These are phyloP conservation scores for Chionis minor DNA, from an alignment of 2,113 vertebrate species.

Conservation along the genomic window DNA sequence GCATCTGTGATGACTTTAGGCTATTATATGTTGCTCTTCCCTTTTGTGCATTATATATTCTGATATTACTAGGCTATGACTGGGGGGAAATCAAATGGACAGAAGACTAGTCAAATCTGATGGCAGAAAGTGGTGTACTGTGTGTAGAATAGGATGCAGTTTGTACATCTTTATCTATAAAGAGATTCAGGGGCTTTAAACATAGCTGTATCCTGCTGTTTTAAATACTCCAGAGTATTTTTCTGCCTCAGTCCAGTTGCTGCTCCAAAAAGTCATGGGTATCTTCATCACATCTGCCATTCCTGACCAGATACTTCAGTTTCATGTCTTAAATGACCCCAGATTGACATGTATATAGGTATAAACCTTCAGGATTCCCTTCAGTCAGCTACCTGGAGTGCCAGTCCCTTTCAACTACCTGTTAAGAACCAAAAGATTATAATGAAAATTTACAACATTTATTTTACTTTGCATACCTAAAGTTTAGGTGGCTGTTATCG, in stretches of 20 bases:
- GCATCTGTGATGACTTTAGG: neutral
- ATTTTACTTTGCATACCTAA: neutral
- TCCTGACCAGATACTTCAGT: neutral
- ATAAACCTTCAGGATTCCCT: neutral
- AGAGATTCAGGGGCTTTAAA: neutral
- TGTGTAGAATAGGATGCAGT: neutral
- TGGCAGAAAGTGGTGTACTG: neutral
- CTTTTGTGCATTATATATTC: neutral
- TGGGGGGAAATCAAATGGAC: neutral
- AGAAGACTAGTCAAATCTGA: neutral
- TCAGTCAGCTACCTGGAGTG: neutral
- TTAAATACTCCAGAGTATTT: neutral
- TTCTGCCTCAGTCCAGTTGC: neutral
- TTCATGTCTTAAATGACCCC: neutral
- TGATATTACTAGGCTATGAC: neutral
- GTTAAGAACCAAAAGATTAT: neutral
- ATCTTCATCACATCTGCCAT: neutral
- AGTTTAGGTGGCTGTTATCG: neutral
- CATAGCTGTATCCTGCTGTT: neutral
- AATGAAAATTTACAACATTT: neutral
- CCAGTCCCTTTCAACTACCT: neutral
- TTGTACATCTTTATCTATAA: neutral
- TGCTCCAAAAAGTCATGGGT: neutral
- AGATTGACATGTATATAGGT: neutral
- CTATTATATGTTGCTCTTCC: neutral